phyloP scores from a whole-genome alignment of 2,113 vertebrate genomes.

The Phoenicopterus ruber region DNA sequence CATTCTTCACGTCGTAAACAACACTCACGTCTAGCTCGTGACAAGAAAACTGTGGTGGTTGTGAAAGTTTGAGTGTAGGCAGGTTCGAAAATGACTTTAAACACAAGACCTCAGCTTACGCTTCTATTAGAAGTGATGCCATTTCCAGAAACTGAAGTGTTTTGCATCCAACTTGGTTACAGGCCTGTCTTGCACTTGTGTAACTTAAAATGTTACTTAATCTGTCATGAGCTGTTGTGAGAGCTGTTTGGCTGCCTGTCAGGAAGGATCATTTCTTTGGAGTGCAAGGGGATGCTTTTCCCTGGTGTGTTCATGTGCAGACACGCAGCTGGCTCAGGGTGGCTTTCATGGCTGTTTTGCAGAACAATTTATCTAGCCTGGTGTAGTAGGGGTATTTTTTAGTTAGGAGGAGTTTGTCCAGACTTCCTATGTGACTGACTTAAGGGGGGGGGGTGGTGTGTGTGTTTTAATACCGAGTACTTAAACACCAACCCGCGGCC shows the following conservation, averaged over 20 bases:
- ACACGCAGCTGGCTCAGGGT: neutral
- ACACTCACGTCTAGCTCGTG: accelerated
- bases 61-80: neutral
- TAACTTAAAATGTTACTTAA: too few species aligned
- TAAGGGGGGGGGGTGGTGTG: neutral
- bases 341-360: neutral
- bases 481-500: neutral
- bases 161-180: neutral
- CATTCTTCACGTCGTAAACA: accelerated
- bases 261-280: neutral
- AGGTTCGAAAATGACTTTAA: accelerated
- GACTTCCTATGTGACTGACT: neutral
- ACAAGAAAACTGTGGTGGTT: accelerated
- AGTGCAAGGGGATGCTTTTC: neutral
- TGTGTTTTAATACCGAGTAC: neutral
- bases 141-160: neutral
- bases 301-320: neutral
- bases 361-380: neutral
- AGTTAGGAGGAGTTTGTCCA: neutral
- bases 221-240: neutral
- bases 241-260: neutral
- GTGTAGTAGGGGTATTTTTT: too few species aligned
- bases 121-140: accelerated
- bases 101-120: neutral
- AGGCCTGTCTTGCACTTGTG: neutral